Evolutionary conservation across 2,113 vertebrate genomes (phyloP).

Genomic region (Mionectes macconnelli): DNA sequence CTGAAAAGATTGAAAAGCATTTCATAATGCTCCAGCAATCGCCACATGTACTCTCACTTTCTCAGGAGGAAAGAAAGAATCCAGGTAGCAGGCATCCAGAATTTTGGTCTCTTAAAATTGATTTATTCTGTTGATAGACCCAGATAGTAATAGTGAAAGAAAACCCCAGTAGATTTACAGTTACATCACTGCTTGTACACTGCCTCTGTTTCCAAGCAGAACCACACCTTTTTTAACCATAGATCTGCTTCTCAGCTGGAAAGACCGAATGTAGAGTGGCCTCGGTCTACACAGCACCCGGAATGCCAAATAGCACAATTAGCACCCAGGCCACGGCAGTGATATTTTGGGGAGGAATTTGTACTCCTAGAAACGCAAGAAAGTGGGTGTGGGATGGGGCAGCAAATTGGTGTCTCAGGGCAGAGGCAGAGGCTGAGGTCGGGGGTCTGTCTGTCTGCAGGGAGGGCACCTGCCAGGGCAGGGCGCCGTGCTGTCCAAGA

Average conservation of each 20-base stretch:
- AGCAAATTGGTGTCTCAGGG: background rate
- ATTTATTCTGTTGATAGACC: background rate
- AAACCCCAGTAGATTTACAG: background rate
- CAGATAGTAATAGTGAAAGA: background rate
- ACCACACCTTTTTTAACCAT: constrained; percentile 53
- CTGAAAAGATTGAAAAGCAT: background rate
- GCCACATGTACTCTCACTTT: background rate
- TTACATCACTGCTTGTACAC: background rate
- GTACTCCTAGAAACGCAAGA: background rate
- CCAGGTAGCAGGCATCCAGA: background rate
- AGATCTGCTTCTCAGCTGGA: background rate
- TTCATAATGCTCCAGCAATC: background rate
- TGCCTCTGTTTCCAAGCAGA: background rate
- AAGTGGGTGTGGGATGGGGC: background rate
- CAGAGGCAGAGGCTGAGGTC: background rate
- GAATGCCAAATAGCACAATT: background rate
- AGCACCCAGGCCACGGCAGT: background rate
- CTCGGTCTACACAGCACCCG: rapidly evolving
- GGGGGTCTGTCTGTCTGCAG: background rate
- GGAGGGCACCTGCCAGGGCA: background rate
- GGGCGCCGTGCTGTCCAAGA: background rate
- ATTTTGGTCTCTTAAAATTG: background rate
- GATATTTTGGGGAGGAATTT: background rate
- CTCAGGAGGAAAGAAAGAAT: background rate
- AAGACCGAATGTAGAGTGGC: rapidly evolving